Conservation (phyloP, 2,113 vertebrate species). For the Carettochelys insculpta region DNA sequence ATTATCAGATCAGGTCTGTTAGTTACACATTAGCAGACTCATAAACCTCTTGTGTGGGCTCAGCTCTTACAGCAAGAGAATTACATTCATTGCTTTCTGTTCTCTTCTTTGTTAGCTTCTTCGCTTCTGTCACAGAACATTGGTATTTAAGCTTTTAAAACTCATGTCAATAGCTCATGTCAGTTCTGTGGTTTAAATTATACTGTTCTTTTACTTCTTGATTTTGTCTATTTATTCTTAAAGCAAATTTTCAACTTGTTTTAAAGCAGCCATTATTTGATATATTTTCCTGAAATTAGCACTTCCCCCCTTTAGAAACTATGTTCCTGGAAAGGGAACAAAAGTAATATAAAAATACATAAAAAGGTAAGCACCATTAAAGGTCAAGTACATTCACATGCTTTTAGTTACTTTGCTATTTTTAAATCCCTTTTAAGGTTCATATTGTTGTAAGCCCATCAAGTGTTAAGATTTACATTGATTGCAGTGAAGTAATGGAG, state of each 20-base stretch:
- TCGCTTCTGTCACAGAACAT: not conserved
- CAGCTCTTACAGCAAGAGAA: not conserved
- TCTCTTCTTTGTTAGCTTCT: not conserved
- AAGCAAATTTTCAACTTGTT: not conserved
- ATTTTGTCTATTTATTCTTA: not conserved
- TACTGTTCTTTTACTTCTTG: not conserved
- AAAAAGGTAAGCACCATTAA: not conserved
- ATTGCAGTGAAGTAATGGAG: conserved; percentile 91
- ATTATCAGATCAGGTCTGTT: not conserved
- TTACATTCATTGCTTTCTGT: not conserved
- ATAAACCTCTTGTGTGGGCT: conserved; percentile 40
- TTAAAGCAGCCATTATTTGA: not conserved
- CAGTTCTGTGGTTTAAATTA: not conserved
- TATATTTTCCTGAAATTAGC: not conserved
- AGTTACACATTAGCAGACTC: not conserved
- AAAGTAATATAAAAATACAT: not conserved
- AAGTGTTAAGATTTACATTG: conserved; percentile 89
- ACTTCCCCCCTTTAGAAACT: not conserved
- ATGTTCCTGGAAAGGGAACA: not conserved
- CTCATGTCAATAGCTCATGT: not conserved
- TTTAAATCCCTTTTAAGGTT: conserved; percentile 78
- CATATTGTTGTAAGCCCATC: conserved; percentile 91
- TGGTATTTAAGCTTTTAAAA: not conserved
- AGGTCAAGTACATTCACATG: not conserved
- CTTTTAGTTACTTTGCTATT: not conserved